phyloP scores from a whole-genome alignment of 2,797 vertebrate species.

The Phataginus tricuspis region DNA sequence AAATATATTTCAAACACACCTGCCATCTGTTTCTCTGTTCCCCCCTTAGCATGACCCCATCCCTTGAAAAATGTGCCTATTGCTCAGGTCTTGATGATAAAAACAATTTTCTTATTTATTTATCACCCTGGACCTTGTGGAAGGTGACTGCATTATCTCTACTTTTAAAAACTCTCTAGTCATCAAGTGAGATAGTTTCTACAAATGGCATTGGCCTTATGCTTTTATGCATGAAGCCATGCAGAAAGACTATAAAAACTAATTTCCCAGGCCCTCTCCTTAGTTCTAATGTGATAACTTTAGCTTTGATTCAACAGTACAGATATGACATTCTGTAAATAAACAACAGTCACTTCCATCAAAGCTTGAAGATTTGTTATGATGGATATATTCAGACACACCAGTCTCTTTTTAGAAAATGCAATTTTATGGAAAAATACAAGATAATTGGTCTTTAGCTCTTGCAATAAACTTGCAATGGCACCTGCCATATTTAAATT shows the following conservation, averaged over 20 bases:
- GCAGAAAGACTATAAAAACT: constrained; percentile 44
- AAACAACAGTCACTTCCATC: constrained; percentile 74
- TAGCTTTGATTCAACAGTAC: constrained; percentile 63
- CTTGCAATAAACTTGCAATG: constrained; percentile 75
- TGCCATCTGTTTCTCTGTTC: background rate
- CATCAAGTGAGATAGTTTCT: background rate
- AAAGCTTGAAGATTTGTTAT: constrained; percentile 71
- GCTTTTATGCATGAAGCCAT: constrained; percentile 9
- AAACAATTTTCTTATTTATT: background rate
- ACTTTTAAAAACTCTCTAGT: background rate
- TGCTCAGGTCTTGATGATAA: background rate
- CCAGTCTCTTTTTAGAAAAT: constrained; percentile 74
- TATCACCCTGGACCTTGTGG: background rate
- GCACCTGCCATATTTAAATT: constrained; percentile 80
- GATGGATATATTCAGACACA: constrained; percentile 73
- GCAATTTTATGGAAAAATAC: constrained; percentile 77
- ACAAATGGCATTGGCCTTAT: background rate
- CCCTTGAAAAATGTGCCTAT: background rate
- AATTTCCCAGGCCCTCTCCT: constrained; percentile 38
- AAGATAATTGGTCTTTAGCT: constrained; percentile 79
- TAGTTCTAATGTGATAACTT: constrained; percentile 56
- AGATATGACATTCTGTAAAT: constrained; percentile 72
- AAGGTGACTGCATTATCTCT: background rate
- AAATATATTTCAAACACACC: constrained; percentile 30
- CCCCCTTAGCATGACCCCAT: background rate